phyloP scores from a whole-genome alignment of 2,888 invertebrate species.

The Exephanes ischioxanthus region DNA sequence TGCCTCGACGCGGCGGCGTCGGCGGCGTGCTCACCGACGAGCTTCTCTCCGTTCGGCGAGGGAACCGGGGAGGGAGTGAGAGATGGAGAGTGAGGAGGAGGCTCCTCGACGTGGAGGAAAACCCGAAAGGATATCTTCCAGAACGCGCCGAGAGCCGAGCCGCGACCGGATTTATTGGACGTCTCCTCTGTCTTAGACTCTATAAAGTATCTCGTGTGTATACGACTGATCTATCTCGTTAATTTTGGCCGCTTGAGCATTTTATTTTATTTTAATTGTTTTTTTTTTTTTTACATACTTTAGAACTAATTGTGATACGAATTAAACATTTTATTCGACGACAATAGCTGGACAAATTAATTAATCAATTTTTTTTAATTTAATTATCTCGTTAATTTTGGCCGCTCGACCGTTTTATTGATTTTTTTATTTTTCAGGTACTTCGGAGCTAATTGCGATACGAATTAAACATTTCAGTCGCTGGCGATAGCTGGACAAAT shows the following conservation, averaged over 20 bases:
- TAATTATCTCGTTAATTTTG: background rate
- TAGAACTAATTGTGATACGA: constrained; percentile 41
- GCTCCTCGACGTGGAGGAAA: constrained; percentile 52
- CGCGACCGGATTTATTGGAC: constrained; percentile 58
- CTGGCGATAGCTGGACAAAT: background rate
- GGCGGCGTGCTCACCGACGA: constrained; percentile 58
- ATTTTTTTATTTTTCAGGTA: background rate
- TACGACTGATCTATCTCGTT: constrained; percentile 53
- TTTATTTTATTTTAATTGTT: background rate
- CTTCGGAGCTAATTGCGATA: constrained; percentile 40
- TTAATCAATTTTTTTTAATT: background rate
- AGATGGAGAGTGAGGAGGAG: constrained; percentile 43
- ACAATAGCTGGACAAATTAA: background rate
- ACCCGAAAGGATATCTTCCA: constrained; percentile 59
- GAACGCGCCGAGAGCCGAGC: constrained; percentile 42
- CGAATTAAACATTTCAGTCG: constrained; percentile 14
- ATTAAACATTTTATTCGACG: constrained; percentile 8
- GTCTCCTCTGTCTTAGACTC: constrained; percentile 57
- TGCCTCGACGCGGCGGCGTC: constrained; percentile 76
- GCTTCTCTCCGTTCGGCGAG: constrained; percentile 57
- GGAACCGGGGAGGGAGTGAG: constrained; percentile 42
- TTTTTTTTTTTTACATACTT: constrained; percentile 2
- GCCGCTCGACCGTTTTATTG: no score
- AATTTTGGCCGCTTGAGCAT: constrained; percentile 27
- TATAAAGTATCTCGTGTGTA: constrained; percentile 54